Evolutionary conservation across 2,113 vertebrate genomes (phyloP), one percentile per base, ranked within the genome.

Genomic region (Glaucidium brasilianum): DNA sequence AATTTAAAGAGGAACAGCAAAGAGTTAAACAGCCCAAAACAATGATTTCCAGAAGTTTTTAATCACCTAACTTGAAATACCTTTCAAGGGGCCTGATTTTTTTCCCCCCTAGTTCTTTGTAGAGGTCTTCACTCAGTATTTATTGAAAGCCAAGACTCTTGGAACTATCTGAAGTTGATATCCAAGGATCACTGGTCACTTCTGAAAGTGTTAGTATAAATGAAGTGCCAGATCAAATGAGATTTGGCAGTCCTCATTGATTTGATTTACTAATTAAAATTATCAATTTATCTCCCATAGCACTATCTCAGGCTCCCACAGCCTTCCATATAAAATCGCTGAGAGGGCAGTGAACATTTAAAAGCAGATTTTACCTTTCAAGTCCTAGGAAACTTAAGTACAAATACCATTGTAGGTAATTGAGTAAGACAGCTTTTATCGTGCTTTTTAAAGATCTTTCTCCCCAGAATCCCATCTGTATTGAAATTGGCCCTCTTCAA

Each of bases 41-140:
- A 59, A 64, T 25, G 3, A 78, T 19, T 55, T 86, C 32, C 50
- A 76, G 6, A 49, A 88, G 7, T 22, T 82, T 89, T 63, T 34
- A 56, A 56, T 30, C 8, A 12, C 26, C 39, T 55, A 53, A 35
- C 37, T 30, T 77, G 23, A 73, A 7, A 58, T 27, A 41, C 2
- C 10, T 88, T 76, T 32, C 26, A 90, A 20, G 19, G 2, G 7
- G 15, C 6, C 17, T 27, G 29, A 14, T 16, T 18, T 80, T 71
- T 30, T 25, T 19, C 2, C 7, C 18, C n/a, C 19, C 2, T 6
- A 0, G 7, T 37, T 34, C 55, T 16, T 47, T n/a, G 62, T 2
- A 62, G 27, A 53, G 6, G 4, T 12, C 13, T 78, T 94, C n/a
- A 50, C 19, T 79, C 26, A 45, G 5, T 35, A 41, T 74, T 73